Conservation (phyloP, 53 echinoderm and acorn worm species). For the Echinometra lucunter region DNA sequence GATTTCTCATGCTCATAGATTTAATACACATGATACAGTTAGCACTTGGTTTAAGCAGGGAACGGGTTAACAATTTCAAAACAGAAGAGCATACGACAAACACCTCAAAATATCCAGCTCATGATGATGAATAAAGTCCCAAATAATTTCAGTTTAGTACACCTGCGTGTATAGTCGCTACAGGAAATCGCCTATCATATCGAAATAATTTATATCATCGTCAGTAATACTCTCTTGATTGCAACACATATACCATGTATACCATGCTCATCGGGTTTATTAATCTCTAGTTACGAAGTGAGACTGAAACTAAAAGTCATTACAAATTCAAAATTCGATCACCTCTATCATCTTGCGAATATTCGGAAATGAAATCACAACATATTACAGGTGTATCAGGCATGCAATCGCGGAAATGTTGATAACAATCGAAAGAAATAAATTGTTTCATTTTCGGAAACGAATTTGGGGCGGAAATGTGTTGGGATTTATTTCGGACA, state of each 20-base stretch:
- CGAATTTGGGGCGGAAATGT: background rate
- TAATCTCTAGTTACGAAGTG: background rate
- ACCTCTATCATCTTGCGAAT: background rate
- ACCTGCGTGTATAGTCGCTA: background rate
- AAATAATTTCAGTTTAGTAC: background rate
- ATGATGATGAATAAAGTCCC: no score
- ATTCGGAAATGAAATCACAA: background rate
- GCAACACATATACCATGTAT: background rate
- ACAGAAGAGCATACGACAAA: no score
- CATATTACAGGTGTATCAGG: background rate
- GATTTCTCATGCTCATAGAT: no score
- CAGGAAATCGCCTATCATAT: background rate
- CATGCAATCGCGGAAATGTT: background rate
- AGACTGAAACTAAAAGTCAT: background rate
- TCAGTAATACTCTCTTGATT: background rate
- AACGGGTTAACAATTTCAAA: no score
- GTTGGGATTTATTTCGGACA: background rate
- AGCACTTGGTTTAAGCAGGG: no score
- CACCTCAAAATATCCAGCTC: background rate
- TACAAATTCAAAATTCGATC: background rate
- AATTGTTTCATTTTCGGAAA: conserved; percentile 23
- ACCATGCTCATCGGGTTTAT: background rate
- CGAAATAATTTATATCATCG: background rate
- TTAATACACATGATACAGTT: no score
- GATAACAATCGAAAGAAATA: conserved; percentile 15